Evolutionary conservation across 1,140 invertebrate genomes (phyloP).

Genomic region (Coptotermes formosanus): DNA sequence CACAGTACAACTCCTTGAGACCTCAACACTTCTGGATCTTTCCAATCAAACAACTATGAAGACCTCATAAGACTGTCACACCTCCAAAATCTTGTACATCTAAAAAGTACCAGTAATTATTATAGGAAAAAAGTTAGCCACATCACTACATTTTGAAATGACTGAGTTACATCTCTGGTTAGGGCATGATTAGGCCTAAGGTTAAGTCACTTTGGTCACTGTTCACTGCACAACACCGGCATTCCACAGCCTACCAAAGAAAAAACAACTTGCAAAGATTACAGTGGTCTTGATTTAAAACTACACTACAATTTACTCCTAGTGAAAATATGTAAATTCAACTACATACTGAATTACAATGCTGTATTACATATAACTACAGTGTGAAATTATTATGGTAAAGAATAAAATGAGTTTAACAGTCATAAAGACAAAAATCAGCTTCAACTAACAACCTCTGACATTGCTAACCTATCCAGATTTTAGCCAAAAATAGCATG

Average conservation of each 20-base stretch:
- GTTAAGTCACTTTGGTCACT: not conserved
- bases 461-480: constrained; percentile 7
- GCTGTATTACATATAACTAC: not conserved
- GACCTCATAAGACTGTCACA: no score
- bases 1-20: no score
- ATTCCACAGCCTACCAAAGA: not conserved
- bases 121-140: no score
- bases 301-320: not conserved
- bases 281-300: not conserved
- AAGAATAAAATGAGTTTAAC: not conserved
- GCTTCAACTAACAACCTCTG: not conserved
- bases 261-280: not conserved
- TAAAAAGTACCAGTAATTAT: no score
- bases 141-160: not conserved
- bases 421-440: not conserved
- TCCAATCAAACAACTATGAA: no score
- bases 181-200: not conserved
- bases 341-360: not conserved
- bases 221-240: not conserved
- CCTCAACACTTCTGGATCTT: no score
- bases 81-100: no score
- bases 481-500: constrained; percentile 20
- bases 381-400: not conserved
- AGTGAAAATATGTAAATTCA: not conserved
- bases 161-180: constrained; percentile 14